phyloP scores from a whole-genome alignment of 1,140 invertebrate genomes.

The Drosophila auraria region DNA sequence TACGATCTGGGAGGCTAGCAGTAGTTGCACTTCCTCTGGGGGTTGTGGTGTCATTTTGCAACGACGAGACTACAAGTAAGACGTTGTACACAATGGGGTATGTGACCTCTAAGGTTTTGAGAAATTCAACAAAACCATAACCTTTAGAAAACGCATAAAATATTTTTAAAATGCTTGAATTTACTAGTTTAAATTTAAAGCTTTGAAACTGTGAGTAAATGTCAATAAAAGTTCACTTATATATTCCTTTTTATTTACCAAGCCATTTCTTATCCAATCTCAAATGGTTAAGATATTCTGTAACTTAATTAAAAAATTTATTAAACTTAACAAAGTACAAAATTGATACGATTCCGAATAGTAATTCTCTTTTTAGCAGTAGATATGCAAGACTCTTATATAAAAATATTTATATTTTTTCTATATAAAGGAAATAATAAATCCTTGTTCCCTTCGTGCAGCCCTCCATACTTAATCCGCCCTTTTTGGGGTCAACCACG shows the following conservation, averaged over 20 bases:
- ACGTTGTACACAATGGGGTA: conserved; percentile 54
- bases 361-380: no score
- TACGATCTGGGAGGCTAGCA: conserved; percentile 23
- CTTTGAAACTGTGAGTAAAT: background rate
- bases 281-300: no score
- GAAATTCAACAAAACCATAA: background rate
- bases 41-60: conserved; percentile 34
- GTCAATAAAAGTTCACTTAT: background rate
- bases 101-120: conserved; percentile 9
- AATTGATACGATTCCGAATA: no score
- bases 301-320: no score
- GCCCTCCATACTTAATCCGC: background rate
- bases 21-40: conserved; percentile 45
- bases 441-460: background rate
- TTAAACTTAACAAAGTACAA: no score
- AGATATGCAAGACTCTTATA: background rate
- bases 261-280: no score
- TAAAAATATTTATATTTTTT: background rate
- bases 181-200: no score
- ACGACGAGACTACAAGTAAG: conserved; percentile 28
- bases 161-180: no score
- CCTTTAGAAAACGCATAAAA: background rate
- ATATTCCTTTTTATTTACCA: no score
- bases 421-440: background rate
- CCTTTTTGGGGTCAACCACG: conserved; percentile 1